Percentiles rank a stretch among this genome's conserved stretches.
Evolutionary conservation across 2,797 vertebrate species (phyloP).

Genomic region (Chaetodon trifasciatus): DNA sequence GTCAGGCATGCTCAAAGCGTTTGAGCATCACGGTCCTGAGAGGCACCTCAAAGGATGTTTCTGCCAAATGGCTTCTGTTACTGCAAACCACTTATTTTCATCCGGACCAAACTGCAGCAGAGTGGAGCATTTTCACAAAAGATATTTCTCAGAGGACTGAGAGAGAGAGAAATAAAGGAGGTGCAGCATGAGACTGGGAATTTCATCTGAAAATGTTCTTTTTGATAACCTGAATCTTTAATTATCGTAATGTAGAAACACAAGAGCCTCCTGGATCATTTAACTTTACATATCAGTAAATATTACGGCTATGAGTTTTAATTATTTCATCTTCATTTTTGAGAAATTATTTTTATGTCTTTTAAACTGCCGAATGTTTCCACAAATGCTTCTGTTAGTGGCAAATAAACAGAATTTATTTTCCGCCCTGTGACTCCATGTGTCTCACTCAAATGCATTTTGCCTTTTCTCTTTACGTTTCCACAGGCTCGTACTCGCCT

Average conservation of each 20-base stretch:
- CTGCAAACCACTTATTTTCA: background rate
- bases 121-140: background rate
- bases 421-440: no score
- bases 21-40: background rate
- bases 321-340: background rate
- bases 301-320: background rate
- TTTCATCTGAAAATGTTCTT: background rate
- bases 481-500: no score
- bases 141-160: background rate
- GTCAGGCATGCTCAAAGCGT: background rate
- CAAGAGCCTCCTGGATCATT: background rate
- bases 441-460: no score
- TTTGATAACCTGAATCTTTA: background rate
- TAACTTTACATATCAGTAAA: no score
- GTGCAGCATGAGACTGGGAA: background rate
- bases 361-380: no score
- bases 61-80: conserved; percentile 4
- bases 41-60: background rate
- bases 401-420: no score
- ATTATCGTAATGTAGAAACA: background rate
- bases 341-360: no score
- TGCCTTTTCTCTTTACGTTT: no score
- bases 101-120: background rate
- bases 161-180: background rate
- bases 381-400: no score